phyloP scores from a whole-genome alignment of 2,797 vertebrate species.

The Cheirogaleus major region DNA sequence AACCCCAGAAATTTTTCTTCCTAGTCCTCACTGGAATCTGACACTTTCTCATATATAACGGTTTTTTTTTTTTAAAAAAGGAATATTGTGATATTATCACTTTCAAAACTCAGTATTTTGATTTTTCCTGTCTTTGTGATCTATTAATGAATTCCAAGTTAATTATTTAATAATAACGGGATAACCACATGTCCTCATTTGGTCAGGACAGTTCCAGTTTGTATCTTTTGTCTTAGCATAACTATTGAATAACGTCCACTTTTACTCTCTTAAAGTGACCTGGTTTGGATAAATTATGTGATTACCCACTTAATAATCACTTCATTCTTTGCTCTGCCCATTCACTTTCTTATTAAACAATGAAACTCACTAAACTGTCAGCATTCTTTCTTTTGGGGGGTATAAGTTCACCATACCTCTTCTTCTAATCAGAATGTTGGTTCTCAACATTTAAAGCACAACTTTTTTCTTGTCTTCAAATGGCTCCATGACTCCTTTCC shows the following conservation, averaged over 20 bases:
- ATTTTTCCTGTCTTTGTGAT: neutral
- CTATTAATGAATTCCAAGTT: neutral
- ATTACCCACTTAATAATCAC: neutral
- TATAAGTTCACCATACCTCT: neutral
- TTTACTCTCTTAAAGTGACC: neutral
- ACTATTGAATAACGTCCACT: neutral
- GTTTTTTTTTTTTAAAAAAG: neutral
- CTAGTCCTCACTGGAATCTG: neutral
- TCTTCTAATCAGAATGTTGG: neutral
- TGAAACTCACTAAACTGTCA: neutral
- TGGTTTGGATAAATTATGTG: neutral
- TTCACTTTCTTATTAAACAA: neutral
- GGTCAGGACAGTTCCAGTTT: neutral
- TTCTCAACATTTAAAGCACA: neutral
- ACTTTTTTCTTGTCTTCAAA: slow-evolving; percentile 45
- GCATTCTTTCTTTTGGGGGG: neutral
- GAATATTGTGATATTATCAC: neutral
- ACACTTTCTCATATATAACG: neutral
- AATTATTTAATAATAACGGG: neutral
- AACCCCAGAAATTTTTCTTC: neutral
- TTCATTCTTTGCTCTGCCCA: neutral
- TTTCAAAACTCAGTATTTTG: slow-evolving; percentile 10
- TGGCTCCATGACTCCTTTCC: neutral
- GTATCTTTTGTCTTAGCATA: neutral
- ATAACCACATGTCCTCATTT: neutral